Conservation (phyloP, 2,797 vertebrate species). For the Dicrostonyx torquatus region DNA sequence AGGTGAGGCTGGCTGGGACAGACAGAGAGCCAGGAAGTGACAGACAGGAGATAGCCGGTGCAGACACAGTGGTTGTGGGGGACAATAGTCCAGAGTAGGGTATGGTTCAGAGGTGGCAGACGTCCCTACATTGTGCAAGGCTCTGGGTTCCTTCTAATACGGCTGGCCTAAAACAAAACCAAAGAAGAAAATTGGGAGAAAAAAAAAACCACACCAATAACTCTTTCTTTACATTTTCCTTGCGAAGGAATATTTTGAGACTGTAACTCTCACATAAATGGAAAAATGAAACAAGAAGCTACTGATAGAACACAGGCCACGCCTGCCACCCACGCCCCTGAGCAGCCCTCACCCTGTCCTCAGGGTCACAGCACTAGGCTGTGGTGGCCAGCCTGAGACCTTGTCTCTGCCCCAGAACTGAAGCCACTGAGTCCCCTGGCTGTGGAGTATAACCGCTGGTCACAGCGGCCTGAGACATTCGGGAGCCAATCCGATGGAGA, state of each 20-base stretch:
- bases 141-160: neutral
- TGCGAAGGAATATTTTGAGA: neutral
- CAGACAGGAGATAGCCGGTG: neutral
- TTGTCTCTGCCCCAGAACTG: neutral
- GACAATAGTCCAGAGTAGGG: neutral
- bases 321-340: neutral
- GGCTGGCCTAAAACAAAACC: neutral
- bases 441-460: no score
- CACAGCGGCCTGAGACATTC: neutral
- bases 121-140: neutral
- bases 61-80: neutral
- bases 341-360: neutral
- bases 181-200: neutral
- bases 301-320: fast-evolving
- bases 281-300: neutral
- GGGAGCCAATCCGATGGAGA: neutral
- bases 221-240: neutral
- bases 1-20: neutral
- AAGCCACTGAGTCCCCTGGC: neutral
- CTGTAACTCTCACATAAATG: neutral
- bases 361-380: neutral
- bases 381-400: neutral
- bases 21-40: neutral
- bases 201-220: neutral
- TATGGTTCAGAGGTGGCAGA: neutral